These are phyloP conservation scores for Ceratitis capitata DNA, from an alignment of 1,140 invertebrate genomes.

Conservation along the genomic window DNA sequence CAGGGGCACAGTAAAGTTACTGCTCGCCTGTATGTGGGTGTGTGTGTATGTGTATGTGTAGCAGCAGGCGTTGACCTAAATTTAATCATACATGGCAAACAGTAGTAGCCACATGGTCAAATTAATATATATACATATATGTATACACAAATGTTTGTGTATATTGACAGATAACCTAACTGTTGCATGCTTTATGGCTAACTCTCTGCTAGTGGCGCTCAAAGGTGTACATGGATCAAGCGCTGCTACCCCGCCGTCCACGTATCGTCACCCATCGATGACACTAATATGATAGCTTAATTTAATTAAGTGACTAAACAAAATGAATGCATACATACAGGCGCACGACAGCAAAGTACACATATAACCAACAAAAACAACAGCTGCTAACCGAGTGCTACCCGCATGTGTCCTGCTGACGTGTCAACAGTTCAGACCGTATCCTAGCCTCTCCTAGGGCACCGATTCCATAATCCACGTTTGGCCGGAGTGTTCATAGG, in stretches of 20 bases:
- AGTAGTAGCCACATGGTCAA: too few relatives aligned
- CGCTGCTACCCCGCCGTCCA: neutral
- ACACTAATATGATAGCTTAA: constrained; percentile 36
- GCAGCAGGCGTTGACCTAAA: neutral
- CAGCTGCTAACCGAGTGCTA: neutral
- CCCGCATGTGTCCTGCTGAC: neutral
- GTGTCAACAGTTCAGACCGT: neutral
- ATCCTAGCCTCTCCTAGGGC: neutral
- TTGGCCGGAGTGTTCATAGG: too few relatives aligned
- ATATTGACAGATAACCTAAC: neutral
- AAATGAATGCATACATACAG: neutral
- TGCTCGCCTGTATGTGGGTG: neutral
- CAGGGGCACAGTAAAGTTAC: neutral
- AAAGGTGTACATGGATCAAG: neutral
- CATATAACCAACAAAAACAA: too few relatives aligned
- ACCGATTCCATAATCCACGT: too few relatives aligned
- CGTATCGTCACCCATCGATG: constrained; percentile 14
- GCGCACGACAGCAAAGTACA: too few relatives aligned
- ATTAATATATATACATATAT: too few relatives aligned
- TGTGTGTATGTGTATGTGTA: neutral
- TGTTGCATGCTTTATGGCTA: constrained; percentile 16
- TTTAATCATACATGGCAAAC: neutral
- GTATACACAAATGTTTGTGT: neutral
- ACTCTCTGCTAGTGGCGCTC: neutral
- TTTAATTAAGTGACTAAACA: constrained; percentile 34